These are phyloP conservation scores for Agriopis aurantiaria DNA, from an alignment of 2,888 invertebrate genomes.

Conservation along the genomic window DNA sequence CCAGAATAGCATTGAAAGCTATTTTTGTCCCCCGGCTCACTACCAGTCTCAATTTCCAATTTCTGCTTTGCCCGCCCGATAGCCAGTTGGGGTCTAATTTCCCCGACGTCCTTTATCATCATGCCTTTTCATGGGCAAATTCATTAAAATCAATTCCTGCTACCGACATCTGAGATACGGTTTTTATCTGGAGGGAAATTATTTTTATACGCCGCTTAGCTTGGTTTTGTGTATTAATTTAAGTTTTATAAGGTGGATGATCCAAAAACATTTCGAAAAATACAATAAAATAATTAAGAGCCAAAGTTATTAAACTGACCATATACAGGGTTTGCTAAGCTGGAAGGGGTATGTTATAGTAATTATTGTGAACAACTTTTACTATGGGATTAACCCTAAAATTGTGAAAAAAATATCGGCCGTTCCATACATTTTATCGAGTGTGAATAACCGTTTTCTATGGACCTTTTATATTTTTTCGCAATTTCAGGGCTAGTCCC, in stretches of 20 bases:
- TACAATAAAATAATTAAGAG: not conserved
- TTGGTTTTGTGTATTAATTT: conserved; percentile 30
- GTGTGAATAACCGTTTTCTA: too few relatives aligned
- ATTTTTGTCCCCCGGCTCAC: not conserved
- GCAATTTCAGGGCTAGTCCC: too few relatives aligned
- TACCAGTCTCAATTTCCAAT: conserved; percentile 2
- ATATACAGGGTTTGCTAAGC: too few relatives aligned
- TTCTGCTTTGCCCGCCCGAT: conserved; percentile 5
- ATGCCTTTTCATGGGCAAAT: conserved; percentile 24
- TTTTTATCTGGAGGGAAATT: conserved; percentile 42
- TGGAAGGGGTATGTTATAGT: too few relatives aligned
- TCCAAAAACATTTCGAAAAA: not conserved
- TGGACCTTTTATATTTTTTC: too few relatives aligned
- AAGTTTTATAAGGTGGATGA: conserved; percentile 10
- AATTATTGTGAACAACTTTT: too few relatives aligned
- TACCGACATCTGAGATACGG: conserved; percentile 40
- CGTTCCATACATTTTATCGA: too few relatives aligned
- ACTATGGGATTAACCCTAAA: too few relatives aligned
- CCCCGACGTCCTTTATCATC: conserved; percentile 9
- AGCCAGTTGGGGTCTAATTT: conserved; percentile 14
- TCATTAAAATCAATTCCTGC: conserved; percentile 32
- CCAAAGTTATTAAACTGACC: too few relatives aligned
- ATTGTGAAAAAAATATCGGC: too few relatives aligned
- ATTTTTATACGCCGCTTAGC: conserved; percentile 26
- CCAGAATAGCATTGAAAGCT: not conserved